Base-by-base conservation (phyloP, 2,888 invertebrate species). In the Aleiodes alternator region DNA sequence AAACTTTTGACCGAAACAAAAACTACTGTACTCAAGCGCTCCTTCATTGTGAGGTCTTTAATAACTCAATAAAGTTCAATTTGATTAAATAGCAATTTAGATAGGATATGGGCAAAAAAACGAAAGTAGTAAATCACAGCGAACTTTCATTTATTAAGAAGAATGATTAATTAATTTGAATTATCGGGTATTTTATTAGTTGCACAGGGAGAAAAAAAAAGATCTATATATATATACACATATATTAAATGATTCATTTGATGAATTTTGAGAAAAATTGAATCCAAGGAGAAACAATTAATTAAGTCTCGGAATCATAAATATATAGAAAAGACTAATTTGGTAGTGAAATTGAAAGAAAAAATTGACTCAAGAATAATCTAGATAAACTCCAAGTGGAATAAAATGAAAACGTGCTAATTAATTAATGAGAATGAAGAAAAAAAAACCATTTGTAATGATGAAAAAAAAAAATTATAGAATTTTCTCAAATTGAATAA, bases 401-500 rank as follows among this genome's bases (percentile, higher is more conserved):
- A 43, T 61, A 14, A 38, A 61, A 61, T 57, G 29, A 57, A 57
- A 16, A 57, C 23, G 23, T 29, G 16, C 23, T 29, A 38, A 12
- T 14, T 8, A 61, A 61, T 61, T 8, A 29, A 61, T 34, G 34
- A 64, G 4, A 64, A 64, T 64, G 43, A 34, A 3, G 43, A 43
- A 64, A 43, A n/a, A 16, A 34, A 34, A 34, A 1, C 34, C 34
- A 64, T 64, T 64, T 64, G 43, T 64, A 64, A 48, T 48, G 2
- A 64, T 16, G n/a, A 48, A 64, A 43, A 43, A 61, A 43, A 48
- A 48, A 48, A 38, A 64, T 64, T n/a, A 38, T 16, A 64, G 64
- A 64, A 23, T 64, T 64, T 43, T 23, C 64, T 64, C 64, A 8
- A 43, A 64, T 64, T 64, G 64, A 64, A 48, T 34, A 64, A 59